Evolutionary conservation across 2,888 invertebrate genomes (phyloP).

Genomic region (Colostygia pectinataria): DNA sequence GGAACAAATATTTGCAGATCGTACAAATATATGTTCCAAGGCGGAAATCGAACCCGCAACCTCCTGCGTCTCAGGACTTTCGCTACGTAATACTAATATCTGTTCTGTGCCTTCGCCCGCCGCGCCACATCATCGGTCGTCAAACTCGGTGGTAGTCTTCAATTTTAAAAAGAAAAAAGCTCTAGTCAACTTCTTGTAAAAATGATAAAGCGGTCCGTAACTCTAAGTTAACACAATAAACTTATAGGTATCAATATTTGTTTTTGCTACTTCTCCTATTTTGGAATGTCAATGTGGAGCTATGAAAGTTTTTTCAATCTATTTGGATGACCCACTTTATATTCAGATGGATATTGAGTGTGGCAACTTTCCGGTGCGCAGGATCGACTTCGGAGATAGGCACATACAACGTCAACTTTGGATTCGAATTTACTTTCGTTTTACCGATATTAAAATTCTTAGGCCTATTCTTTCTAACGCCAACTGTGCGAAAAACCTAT

Average conservation of each 20-base stretch:
- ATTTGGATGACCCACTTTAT: slow-evolving; percentile 62
- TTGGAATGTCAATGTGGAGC: slow-evolving; percentile 27
- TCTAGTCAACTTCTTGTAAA: too few species aligned
- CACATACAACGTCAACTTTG: slow-evolving; percentile 26
- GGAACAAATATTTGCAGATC: too few species aligned
- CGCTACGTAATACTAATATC: too few species aligned
- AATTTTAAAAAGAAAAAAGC: neutral
- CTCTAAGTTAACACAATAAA: neutral
- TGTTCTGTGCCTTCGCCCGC: too few species aligned
- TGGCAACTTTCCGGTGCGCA: slow-evolving; percentile 48
- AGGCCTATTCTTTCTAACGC: slow-evolving; percentile 14
- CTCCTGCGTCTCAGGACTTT: too few species aligned
- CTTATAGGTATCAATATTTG: slow-evolving; percentile 12
- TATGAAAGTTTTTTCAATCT: slow-evolving; percentile 62
- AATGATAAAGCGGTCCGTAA: neutral
- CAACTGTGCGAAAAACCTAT: slow-evolving; percentile 17
- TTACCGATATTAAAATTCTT: slow-evolving; percentile 28
- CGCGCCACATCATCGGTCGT: too few species aligned
- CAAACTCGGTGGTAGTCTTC: too few species aligned
- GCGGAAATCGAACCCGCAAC: too few species aligned
- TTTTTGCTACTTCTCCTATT: slow-evolving; percentile 17
- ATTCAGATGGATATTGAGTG: slow-evolving; percentile 67
- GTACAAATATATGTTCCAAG: too few species aligned
- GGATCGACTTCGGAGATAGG: slow-evolving; percentile 44
- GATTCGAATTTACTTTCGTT: slow-evolving; percentile 26